phyloP scores from a whole-genome alignment of 2,888 invertebrate genomes.

The Agonopterix heracliana region DNA sequence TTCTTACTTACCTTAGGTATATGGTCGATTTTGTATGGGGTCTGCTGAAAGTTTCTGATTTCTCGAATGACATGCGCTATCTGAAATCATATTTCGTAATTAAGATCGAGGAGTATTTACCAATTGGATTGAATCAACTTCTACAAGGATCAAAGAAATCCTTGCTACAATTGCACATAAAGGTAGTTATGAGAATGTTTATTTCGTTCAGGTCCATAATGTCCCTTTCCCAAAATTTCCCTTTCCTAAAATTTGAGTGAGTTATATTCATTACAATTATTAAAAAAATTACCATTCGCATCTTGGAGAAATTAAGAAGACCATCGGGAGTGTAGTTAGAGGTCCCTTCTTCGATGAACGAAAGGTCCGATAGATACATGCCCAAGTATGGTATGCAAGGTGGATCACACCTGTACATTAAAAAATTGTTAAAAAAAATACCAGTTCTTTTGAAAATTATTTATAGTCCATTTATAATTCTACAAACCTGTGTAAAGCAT shows the following conservation, averaged over 20 bases:
- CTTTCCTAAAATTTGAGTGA: too few relatives aligned
- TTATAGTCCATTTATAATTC: not conserved
- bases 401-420: slow-evolving; percentile 83
- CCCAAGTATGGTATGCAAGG: slow-evolving; percentile 92
- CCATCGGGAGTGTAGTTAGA: slow-evolving; percentile 93
- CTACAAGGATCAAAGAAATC: too few relatives aligned
- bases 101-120: not conserved
- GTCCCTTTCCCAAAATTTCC: too few relatives aligned
- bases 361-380: slow-evolving; percentile 92
- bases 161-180: too few relatives aligned
- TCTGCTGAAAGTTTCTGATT: slow-evolving; percentile 93
- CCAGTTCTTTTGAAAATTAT: not conserved
- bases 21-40: slow-evolving; percentile 92
- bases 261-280: not conserved
- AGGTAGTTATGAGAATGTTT: too few relatives aligned
- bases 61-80: slow-evolving; percentile 95
- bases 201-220: too few relatives aligned
- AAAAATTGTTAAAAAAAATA: not conserved
- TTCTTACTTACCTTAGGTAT: slow-evolving; percentile 80
- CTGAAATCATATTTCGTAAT: slow-evolving; percentile 63
- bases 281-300: slow-evolving; percentile 87
- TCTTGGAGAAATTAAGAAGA: slow-evolving; percentile 93
- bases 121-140: too few relatives aligned
- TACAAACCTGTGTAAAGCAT: slow-evolving; percentile 84
- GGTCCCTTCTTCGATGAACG: slow-evolving; percentile 95